phyloP scores from a whole-genome alignment of 2,797 vertebrate species.

The Bovichtus variegatus region DNA sequence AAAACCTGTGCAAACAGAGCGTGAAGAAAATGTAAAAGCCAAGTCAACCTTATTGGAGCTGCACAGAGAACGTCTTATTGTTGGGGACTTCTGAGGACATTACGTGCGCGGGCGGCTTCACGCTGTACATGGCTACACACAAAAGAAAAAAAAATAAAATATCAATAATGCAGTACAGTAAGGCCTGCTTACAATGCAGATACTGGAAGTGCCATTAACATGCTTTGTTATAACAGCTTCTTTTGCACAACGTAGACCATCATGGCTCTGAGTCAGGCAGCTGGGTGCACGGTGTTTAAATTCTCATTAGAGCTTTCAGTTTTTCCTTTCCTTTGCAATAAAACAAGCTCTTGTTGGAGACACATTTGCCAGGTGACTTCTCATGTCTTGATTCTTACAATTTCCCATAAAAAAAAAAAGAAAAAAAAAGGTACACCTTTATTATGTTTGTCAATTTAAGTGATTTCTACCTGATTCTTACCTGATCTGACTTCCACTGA shows the following conservation, averaged over 20 bases:
- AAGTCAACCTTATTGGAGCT: slow-evolving; percentile 2
- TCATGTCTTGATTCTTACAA: slow-evolving; percentile 18
- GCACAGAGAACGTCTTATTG: slow-evolving; percentile 12
- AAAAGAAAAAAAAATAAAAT: too few species aligned
- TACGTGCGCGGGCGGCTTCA: not conserved
- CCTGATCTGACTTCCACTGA: slow-evolving; percentile 24
- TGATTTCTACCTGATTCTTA: slow-evolving; percentile 9
- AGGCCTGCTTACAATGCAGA: not conserved
- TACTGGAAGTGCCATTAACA: not conserved
- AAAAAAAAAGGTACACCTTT: not conserved
- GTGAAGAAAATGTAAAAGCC: slow-evolving; percentile 12
- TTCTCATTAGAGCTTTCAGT: slow-evolving; percentile 13
- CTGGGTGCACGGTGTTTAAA: slow-evolving; percentile 17
- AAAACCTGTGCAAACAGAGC: slow-evolving; percentile 18
- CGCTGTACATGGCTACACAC: not conserved
- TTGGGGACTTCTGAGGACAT: not conserved
- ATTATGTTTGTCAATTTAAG: slow-evolving; percentile 12
- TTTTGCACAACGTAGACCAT: not conserved
- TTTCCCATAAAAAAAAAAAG: slow-evolving; percentile 10
- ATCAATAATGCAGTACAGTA: not conserved
- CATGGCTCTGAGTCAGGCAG: slow-evolving; percentile 8
- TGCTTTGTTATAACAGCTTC: not conserved
- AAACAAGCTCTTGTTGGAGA: slow-evolving; percentile 21
- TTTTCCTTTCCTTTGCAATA: slow-evolving; percentile 32
- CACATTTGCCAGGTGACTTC: slow-evolving; percentile 1